phyloP scores from a whole-genome alignment of 2,113 vertebrate genomes.

The Poicephalus gulielmi region DNA sequence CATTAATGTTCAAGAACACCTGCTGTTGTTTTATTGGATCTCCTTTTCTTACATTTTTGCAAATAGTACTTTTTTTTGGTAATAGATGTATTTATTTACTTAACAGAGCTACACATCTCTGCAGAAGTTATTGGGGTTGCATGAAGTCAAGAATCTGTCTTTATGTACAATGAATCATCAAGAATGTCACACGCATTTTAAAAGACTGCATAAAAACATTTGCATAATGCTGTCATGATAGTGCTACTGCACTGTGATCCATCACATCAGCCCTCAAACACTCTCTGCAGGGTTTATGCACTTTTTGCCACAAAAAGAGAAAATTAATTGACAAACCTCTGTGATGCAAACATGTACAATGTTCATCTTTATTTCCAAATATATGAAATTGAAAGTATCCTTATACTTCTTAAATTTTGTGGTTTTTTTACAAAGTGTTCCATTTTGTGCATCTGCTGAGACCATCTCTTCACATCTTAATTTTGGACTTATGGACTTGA shows the following conservation, averaged over 20 bases:
- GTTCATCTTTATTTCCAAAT: neutral
- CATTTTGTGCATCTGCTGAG: neutral
- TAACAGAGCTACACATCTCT: neutral
- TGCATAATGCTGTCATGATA: conserved; percentile 46
- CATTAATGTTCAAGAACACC: neutral
- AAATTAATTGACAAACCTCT: conserved; percentile 17
- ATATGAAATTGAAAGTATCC: neutral
- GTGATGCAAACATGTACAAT: neutral
- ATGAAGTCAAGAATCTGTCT: neutral
- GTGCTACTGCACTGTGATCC: conserved; percentile 18
- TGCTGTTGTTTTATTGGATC: neutral
- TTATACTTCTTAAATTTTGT: neutral
- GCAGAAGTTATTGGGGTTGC: neutral
- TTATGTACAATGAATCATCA: conserved; percentile 16
- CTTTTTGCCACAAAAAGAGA: neutral
- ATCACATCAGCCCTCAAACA: neutral
- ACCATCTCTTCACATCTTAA: neutral
- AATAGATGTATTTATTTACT: neutral
- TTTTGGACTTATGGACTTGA: neutral
- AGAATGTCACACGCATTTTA: neutral
- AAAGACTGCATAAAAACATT: neutral
- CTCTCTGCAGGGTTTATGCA: conserved; percentile 30
- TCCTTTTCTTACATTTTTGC: neutral
- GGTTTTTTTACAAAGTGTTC: neutral
- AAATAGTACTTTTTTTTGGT: neutral